Evolutionary conservation across 1,140 invertebrate species (phyloP), one percentile per base, ranked within the genome.

Genomic region (Drosophila simulans): DNA sequence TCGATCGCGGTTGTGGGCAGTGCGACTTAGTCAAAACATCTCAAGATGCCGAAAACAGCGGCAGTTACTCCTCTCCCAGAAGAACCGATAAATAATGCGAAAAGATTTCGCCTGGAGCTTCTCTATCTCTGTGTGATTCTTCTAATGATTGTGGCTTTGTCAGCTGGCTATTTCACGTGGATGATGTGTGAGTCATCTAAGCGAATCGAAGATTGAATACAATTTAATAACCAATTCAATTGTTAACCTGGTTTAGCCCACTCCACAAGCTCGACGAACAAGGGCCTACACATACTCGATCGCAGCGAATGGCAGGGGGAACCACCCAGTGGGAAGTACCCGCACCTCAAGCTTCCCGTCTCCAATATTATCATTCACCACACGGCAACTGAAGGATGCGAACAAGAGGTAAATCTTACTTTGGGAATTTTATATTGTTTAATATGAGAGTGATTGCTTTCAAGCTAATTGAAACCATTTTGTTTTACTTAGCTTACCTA

Each of bases 261-360:
- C 51, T 68, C 59, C 10, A 48, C 45, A 5, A 55, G 20, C 17
- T 35, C 39, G 4, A 8, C 45, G 1, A 58, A 58, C 52, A 70
- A 52, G 20, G 52, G 52, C 10, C 46, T 90, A 35, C 85, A 63
- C 31, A 90, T 90, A 62, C 70, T 90, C 35, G 86, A 90, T 65
- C 85, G 85, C 49, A 90, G 81, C 94, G 95, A 95, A 70, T 95
- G 95, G 95, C 73, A 94, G 10, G 95, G 95, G 11, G 94, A 95
- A 74, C 93, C 94, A 5, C 93, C 93, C 0, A 91, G 85, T 0
- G 74, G 82, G 2, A 46, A 69, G 1, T 60, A 93, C 5, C 81
- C 86, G 5, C 90, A 80, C 31, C 74, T 95, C 2, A 68, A 63
- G 2, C 77, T 89, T 0, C 94, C 94, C 0, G 92, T 93, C 5